Evolutionary conservation across 2,113 vertebrate species (phyloP), one percentile per base, ranked within the genome.

Genomic region (Tragelaphus scriptus): DNA sequence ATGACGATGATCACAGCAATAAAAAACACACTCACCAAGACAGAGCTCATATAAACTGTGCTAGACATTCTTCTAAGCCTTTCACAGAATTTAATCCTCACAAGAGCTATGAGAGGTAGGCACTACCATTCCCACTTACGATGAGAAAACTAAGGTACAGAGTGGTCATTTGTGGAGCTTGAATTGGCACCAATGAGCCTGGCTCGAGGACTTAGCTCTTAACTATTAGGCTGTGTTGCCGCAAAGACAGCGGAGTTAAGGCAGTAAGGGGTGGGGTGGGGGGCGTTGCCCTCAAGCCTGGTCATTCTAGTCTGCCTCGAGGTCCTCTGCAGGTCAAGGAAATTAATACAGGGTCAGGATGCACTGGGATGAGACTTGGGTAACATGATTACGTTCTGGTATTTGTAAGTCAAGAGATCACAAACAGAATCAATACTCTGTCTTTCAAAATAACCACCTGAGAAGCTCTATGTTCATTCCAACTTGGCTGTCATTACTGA

Each of bases 301-400:
- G 4, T 4, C 71, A 85, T 36, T 65, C 75, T 55, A 58, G 23
- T 77, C 9, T 55, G 87, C 56, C 68, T 14, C 0, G 5, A 59
- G 90, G 58, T 96, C 88, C 85, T 97, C 63, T 15, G 84, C 32
- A 87, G 92, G 94, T 94, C 94, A 93, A n/a, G 71, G 87, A 87
- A 91, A 97, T 40, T n/a, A 85, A 96, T 65, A 84, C 51, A 32
- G 19, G 61, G 49, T 23, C 30, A 21, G 55, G 65, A 61, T 6
- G 47, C 32, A 36, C 40, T 23, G n/a, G 16, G 21, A 61, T 58
- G 44, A 85, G 68, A 51, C 81, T 77, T 79, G 55, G 61, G 87
- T 91, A 95, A 97, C 47, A 56, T 2, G 40, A 96, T 58, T 61
- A 81, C 32, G 68, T 85, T 87, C 53, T 53, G 79, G 58, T 40